Percentiles rank a stretch among this genome's conserved stretches.
Evolutionary conservation across 2,113 vertebrate species (phyloP).

Genomic region (Elaphurus davidianus): DNA sequence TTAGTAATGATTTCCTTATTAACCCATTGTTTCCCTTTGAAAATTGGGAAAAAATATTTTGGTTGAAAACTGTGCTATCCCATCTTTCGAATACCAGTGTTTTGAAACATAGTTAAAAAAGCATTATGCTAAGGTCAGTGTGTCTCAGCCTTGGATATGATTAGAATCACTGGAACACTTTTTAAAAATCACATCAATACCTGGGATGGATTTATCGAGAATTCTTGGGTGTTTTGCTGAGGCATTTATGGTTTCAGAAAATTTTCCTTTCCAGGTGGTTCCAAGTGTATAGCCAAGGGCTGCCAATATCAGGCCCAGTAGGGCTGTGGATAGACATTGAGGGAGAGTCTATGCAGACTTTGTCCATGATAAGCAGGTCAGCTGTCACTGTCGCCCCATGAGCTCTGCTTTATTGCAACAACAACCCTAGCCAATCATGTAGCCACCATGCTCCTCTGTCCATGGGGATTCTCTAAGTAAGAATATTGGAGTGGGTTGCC

Average conservation of each 20-base stretch:
- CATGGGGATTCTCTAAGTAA: not conserved
- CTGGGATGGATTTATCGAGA: not conserved
- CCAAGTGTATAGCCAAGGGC: not conserved
- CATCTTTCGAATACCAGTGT: not conserved
- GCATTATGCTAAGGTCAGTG: not conserved
- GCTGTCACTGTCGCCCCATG: not conserved
- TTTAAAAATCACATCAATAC: not conserved
- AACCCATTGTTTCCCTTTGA: not conserved
- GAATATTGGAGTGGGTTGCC: not conserved
- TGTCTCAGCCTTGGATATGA: not conserved
- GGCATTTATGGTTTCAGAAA: not conserved
- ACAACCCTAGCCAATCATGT: not conserved
- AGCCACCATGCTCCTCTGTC: not conserved
- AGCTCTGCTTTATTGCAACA: not conserved
- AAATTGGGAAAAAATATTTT: not conserved
- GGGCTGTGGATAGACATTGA: not conserved
- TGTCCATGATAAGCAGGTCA: not conserved
- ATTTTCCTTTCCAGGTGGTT: not conserved
- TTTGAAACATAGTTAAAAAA: not conserved
- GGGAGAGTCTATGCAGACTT: not conserved
- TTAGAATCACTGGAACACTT: not conserved
- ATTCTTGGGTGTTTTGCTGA: not conserved
- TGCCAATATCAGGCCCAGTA: not conserved
- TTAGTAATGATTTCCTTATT: not conserved
- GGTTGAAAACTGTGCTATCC: not conserved